These are phyloP conservation scores for Echeneis naucrates DNA, from an alignment of 2,797 vertebrate species.

Conservation along the genomic window DNA sequence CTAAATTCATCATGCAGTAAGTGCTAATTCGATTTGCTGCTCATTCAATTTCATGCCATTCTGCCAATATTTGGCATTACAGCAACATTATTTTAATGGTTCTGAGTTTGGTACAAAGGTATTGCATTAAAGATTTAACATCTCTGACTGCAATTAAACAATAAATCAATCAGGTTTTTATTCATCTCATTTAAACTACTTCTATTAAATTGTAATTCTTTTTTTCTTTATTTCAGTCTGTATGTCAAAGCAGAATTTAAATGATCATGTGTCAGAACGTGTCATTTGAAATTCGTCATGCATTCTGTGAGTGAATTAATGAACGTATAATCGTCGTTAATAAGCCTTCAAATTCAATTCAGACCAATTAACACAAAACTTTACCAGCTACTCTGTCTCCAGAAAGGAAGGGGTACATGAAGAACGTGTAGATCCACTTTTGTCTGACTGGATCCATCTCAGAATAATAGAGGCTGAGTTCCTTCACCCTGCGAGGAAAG, in stretches of 20 bases:
- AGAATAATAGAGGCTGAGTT: constrained; percentile 80
- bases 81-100: neutral
- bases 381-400: constrained; percentile 74
- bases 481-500: constrained; percentile 73
- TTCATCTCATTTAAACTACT: no score
- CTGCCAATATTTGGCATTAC: no score
- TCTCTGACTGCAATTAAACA: no score
- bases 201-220: no score
- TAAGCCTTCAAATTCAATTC: neutral
- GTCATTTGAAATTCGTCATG: neutral
- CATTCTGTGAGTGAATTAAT: neutral
- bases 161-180: no score
- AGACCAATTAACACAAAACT: neutral
- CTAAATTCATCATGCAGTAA: no score
- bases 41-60: no score
- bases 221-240: neutral
- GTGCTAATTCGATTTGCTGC: no score
- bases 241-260: neutral
- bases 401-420: constrained; percentile 86
- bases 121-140: neutral
- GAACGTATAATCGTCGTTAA: no score
- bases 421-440: constrained; percentile 85
- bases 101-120: neutral
- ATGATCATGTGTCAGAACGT: neutral
- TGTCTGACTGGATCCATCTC: constrained; percentile 76